Evolutionary conservation across 2,888 invertebrate genomes (phyloP).

Genomic region (Ennomos erosarius): DNA sequence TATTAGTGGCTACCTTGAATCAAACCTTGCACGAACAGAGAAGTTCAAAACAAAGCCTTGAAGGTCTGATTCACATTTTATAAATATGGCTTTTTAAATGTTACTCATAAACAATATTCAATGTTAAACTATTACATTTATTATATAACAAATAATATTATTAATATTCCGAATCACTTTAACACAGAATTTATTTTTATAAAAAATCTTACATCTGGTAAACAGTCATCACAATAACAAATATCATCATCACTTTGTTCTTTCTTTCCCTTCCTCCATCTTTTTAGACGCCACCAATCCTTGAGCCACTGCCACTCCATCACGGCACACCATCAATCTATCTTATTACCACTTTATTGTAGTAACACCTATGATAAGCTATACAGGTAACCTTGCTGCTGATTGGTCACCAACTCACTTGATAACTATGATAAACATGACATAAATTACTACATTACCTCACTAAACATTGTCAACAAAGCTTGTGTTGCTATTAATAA

Average conservation of each 20-base stretch:
- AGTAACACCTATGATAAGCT: conserved; percentile 54
- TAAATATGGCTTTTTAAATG: background rate
- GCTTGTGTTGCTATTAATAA: conserved; percentile 65
- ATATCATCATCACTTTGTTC: conserved; percentile 86
- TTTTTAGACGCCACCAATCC: conserved; percentile 92
- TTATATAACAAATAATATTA: conserved; percentile 18
- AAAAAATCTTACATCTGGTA: conserved; percentile 79
- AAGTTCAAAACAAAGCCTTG: conserved; percentile 11
- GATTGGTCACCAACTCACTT: conserved; percentile 67
- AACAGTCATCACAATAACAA: conserved; percentile 92
- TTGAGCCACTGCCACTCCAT: conserved; percentile 94
- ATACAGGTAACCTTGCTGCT: conserved; percentile 58
- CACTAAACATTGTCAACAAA: conserved; percentile 74
- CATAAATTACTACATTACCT: conserved; percentile 78
- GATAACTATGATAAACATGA: conserved; percentile 80
- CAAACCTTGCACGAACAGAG: conserved; percentile 5
- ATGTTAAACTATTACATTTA: conserved; percentile 22
- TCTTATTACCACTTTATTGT: conserved; percentile 45
- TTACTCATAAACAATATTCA: conserved; percentile 17
- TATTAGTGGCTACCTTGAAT: conserved; percentile 15
- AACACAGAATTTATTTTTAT: conserved; percentile 10
- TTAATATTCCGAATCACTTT: conserved; percentile 11
- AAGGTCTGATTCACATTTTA: conserved; percentile 11
- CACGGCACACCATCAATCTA: conserved; percentile 61
- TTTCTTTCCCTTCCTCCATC: conserved; percentile 86